phyloP scores from a whole-genome alignment of 2,113 vertebrate species.

The Seriola quinqueradiata region DNA sequence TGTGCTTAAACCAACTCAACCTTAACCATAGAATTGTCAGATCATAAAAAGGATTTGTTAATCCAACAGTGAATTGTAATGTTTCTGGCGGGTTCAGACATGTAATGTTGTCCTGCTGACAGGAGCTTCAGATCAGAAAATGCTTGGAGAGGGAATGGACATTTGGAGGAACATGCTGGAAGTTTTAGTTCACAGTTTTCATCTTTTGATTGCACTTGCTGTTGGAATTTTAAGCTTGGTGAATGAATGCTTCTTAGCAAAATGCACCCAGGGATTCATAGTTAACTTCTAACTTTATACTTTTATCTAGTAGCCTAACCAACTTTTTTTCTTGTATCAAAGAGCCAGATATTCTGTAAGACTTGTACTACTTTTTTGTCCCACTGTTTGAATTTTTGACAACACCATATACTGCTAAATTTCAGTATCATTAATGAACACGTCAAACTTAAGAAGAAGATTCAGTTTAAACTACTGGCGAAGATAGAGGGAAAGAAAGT shows the following conservation, averaged over 20 bases:
- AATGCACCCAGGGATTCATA: neutral
- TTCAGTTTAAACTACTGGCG: constrained; percentile 2
- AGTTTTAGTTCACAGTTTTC: neutral
- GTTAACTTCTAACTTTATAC: neutral
- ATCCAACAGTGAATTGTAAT: too few species aligned
- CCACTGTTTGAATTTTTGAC: neutral
- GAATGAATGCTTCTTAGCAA: neutral
- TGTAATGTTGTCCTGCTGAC: too few species aligned
- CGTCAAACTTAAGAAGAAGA: neutral
- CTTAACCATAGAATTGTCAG: too few species aligned
- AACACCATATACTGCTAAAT: neutral
- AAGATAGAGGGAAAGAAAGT: constrained; percentile 23
- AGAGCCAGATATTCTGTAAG: neutral
- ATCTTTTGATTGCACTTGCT: neutral
- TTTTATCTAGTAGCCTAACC: neutral
- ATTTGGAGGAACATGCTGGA: too few species aligned
- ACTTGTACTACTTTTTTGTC: neutral
- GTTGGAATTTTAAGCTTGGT: neutral
- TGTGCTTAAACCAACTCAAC: too few species aligned
- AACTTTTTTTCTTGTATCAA: neutral
- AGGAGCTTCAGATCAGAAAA: too few species aligned
- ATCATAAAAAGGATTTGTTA: too few species aligned
- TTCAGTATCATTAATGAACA: constrained; percentile 4
- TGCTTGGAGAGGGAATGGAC: too few species aligned
- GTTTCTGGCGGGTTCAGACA: too few species aligned